These are phyloP conservation scores for Dendroctonus ponderosae DNA, from an alignment of 1,140 invertebrate genomes.

Conservation along the genomic window DNA sequence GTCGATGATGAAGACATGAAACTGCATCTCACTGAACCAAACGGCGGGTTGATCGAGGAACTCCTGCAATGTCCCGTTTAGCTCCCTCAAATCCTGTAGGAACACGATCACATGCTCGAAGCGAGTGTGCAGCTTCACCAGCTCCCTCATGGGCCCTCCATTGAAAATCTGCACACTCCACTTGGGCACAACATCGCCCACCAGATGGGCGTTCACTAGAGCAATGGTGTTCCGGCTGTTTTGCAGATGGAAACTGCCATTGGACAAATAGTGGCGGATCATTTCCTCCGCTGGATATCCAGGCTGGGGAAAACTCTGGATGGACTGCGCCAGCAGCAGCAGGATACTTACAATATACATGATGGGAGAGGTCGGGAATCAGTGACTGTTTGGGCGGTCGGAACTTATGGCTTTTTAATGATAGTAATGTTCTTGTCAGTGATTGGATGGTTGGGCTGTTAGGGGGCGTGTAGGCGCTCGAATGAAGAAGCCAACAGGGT, in stretches of 20 bases:
- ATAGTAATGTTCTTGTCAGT: too few species aligned
- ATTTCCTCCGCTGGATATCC: too few species aligned
- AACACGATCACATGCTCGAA: conserved; percentile 9
- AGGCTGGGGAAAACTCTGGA: too few species aligned
- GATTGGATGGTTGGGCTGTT: too few species aligned
- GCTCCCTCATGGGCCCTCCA: conserved; percentile 1
- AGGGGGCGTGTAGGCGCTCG: too few species aligned
- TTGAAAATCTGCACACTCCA: conserved; percentile 10
- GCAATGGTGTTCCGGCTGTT: conserved; percentile 5
- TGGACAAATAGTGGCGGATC: too few species aligned
- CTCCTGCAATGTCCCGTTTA: neutral
- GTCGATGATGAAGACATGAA: neutral
- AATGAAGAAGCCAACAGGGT: too few species aligned
- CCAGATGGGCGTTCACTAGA: conserved; percentile 14
- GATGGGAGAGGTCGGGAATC: too few species aligned
- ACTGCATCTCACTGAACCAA: conserved; percentile 10
- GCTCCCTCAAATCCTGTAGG: conserved; percentile 6
- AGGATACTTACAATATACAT: too few species aligned
- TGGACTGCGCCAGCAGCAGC: too few species aligned
- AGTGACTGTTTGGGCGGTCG: too few species aligned
- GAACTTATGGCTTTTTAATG: too few species aligned
- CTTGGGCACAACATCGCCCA: neutral
- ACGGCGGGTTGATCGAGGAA: conserved; percentile 4
- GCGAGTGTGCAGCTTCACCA: neutral
- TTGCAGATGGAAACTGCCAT: neutral